Conservation (phyloP, 2,797 vertebrate genomes). For the Cichlasoma orientale region DNA sequence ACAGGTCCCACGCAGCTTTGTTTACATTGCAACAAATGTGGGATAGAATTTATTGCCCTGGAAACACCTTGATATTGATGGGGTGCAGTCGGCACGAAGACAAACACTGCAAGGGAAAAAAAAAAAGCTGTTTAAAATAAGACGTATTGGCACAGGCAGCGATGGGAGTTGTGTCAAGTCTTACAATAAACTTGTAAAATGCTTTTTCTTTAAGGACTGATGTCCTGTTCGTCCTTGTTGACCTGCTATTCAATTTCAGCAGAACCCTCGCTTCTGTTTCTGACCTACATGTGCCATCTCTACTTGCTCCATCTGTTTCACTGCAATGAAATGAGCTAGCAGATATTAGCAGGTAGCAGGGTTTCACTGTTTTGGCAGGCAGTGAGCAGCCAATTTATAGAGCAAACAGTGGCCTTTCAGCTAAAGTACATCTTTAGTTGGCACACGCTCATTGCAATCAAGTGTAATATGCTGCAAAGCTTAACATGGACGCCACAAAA, state of each 20-base stretch:
- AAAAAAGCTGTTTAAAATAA: slow-evolving; percentile 25
- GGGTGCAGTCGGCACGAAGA: slow-evolving; percentile 7
- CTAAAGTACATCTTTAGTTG: slow-evolving; percentile 41
- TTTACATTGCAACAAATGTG: slow-evolving; percentile 26
- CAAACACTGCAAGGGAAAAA: not conserved
- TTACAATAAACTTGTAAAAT: slow-evolving; percentile 41
- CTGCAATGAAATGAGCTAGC: slow-evolving; percentile 34
- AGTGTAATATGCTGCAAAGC: slow-evolving; percentile 5
- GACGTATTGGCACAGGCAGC: slow-evolving; percentile 34
- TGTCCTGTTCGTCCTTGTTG: slow-evolving; percentile 48
- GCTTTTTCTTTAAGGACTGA: slow-evolving; percentile 27
- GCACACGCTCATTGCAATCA: slow-evolving; percentile 23
- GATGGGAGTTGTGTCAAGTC: slow-evolving; percentile 33
- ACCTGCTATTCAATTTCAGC: slow-evolving; percentile 50
- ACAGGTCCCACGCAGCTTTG: not conserved
- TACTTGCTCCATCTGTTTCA: slow-evolving; percentile 37
- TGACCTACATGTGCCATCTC: slow-evolving; percentile 36
- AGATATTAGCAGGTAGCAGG: slow-evolving; percentile 46
- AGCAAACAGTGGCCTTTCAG: slow-evolving; percentile 40
- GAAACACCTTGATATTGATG: slow-evolving; percentile 35
- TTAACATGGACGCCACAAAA: slow-evolving; percentile 9
- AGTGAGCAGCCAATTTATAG: slow-evolving; percentile 28
- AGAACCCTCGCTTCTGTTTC: slow-evolving; percentile 29
- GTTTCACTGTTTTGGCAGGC: slow-evolving; percentile 51
- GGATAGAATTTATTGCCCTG: slow-evolving; percentile 13